Percentiles rank a stretch among this genome's conserved stretches.
phyloP scores from a whole-genome alignment of 2,888 invertebrate species.

The Drosophila macrospina region DNA sequence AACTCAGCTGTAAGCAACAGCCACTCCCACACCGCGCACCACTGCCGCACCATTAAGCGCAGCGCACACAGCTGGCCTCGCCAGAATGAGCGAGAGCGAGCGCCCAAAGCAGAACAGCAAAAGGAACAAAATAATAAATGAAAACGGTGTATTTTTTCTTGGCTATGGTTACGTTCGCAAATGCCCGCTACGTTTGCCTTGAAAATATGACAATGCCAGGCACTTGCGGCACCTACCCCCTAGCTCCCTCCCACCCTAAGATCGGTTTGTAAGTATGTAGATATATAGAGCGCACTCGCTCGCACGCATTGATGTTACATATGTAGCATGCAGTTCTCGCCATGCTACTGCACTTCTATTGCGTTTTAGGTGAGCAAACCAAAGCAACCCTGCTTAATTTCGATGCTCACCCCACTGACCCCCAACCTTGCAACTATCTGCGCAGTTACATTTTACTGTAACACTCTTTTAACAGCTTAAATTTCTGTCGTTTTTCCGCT shows the following conservation, averaged over 20 bases:
- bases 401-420: constrained; percentile 43
- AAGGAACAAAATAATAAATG: constrained; percentile 20
- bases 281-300: constrained; percentile 54
- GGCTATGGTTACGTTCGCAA: constrained; percentile 42
- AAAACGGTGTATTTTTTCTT: constrained; percentile 37
- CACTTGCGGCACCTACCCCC: constrained; percentile 41
- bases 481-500: constrained; percentile 56
- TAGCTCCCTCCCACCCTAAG: constrained; percentile 14
- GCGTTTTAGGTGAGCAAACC: constrained; percentile 66
- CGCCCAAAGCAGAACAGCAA: constrained; percentile 30
- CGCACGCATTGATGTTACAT: constrained; percentile 48
- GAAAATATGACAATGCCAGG: constrained; percentile 62
- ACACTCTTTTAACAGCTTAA: constrained; percentile 21
- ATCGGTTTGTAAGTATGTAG: constrained; percentile 47
- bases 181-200: constrained; percentile 61
- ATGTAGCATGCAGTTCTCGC: constrained; percentile 53
- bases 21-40: constrained; percentile 52
- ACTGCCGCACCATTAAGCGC: constrained; percentile 8
- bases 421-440: constrained; percentile 57
- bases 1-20: constrained; percentile 75
- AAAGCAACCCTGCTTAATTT: constrained; percentile 65
- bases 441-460: constrained; percentile 69
- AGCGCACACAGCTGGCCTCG: constrained; percentile 64
- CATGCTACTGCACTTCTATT: constrained; percentile 72
- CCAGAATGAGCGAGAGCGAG: constrained; percentile 27